Evolutionary conservation across 2,888 invertebrate species (phyloP).

Genomic region (Erebia palarica): DNA sequence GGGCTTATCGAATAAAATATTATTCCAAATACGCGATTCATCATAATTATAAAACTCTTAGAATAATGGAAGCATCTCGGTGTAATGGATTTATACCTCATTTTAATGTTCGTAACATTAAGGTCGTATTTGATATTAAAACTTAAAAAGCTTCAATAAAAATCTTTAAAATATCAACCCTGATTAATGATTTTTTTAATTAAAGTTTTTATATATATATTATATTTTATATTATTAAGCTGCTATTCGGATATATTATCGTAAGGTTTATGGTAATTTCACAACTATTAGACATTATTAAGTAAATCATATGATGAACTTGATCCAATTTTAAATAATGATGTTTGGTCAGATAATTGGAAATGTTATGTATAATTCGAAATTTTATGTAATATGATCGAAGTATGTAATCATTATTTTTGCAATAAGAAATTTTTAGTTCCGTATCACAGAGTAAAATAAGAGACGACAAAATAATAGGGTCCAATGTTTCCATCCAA

Average conservation of each 20-base stretch:
- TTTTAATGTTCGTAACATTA: conserved; percentile 52
- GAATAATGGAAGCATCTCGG: conserved; percentile 53
- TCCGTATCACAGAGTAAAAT: conserved; percentile 70
- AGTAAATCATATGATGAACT: conserved; percentile 60
- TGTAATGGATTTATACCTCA: conserved; percentile 64
- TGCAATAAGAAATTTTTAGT: conserved; percentile 55
- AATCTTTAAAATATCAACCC: conserved; percentile 45
- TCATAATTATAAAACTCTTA: conserved; percentile 38
- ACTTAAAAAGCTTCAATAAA: conserved; percentile 31
- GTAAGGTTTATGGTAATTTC: conserved; percentile 54
- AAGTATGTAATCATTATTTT: conserved; percentile 56
- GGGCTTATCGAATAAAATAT: conserved; percentile 63
- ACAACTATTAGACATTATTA: conserved; percentile 61
- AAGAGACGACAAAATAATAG: conserved; percentile 67
- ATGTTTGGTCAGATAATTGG: conserved; percentile 65
- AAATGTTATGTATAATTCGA: conserved; percentile 60
- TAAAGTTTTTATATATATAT: conserved; percentile 51
- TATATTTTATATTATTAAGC: conserved; percentile 52
- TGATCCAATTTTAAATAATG: conserved; percentile 48
- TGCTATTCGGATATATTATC: conserved; percentile 54
- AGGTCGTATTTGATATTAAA: conserved; percentile 38
- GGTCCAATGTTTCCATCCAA: conserved; percentile 81
- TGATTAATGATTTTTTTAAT: conserved; percentile 48
- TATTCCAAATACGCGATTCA: conserved; percentile 55
- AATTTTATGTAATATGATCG: conserved; percentile 53